These are phyloP conservation scores for Hippocampus comes DNA, from an alignment of 2,113 vertebrate genomes.

Conservation along the genomic window DNA sequence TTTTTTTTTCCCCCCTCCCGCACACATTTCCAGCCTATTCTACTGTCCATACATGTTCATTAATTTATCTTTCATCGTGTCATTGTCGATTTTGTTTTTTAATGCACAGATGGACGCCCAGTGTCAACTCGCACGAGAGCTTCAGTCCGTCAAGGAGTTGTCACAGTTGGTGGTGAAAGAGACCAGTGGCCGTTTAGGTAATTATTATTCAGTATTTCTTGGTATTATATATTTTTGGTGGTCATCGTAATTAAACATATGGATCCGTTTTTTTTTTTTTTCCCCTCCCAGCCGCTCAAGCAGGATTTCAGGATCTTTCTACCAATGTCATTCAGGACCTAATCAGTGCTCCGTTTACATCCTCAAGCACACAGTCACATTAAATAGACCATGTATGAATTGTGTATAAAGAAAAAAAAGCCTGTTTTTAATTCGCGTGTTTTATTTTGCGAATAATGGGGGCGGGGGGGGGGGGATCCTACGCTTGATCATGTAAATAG, in stretches of 20 bases:
- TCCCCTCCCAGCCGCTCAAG: conserved; percentile 48
- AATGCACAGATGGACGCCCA: conserved; percentile 69
- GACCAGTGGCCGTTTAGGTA: conserved; percentile 71
- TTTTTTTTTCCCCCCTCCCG: neutral
- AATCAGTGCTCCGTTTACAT: conserved; percentile 43
- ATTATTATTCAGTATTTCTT: conserved; percentile 15
- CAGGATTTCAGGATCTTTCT: conserved; percentile 66
- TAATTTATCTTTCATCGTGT: neutral
- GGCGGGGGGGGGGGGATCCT: too few relatives aligned
- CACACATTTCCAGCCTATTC: neutral
- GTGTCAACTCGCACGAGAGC: conserved; percentile 62
- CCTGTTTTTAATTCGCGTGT: neutral
- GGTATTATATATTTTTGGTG: neutral
- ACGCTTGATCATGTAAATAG: neutral
- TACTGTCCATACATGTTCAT: neutral
- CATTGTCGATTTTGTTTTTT: neutral
- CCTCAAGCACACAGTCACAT: conserved; percentile 31
- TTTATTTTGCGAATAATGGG: neutral
- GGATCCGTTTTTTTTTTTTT: conserved; percentile 8
- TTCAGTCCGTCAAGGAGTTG: conserved; percentile 65
- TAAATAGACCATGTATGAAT: conserved; percentile 6
- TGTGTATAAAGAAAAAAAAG: conserved; percentile 1
- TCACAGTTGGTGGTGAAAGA: conserved; percentile 65
- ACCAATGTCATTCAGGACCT: conserved; percentile 58
- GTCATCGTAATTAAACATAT: neutral